Evolutionary conservation across 2,797 vertebrate species (phyloP).

Genomic region (Neoniphon sammara): DNA sequence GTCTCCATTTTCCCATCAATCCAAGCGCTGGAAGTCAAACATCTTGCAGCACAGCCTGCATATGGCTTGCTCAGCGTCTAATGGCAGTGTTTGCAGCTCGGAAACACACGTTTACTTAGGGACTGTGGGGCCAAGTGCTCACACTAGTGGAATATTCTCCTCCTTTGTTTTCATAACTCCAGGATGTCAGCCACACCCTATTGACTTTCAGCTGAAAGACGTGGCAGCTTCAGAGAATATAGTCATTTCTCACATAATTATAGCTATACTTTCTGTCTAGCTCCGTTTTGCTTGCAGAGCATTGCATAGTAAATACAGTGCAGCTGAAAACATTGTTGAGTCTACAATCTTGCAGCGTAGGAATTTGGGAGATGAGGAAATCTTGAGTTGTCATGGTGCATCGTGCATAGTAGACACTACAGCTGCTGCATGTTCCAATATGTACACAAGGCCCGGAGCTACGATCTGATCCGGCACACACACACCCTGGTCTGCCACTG

Average conservation of each 20-base stretch:
- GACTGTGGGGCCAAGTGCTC: background rate
- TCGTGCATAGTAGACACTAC: slow-evolving; percentile 42
- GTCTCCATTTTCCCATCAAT: slow-evolving; percentile 49
- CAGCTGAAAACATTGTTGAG: slow-evolving; percentile 2
- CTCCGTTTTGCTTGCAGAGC: background rate
- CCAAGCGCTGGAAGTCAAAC: slow-evolving; percentile 25
- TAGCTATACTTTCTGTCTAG: slow-evolving; percentile 5
- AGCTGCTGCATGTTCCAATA: slow-evolving; percentile 66
- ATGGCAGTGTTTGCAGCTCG: slow-evolving; percentile 17
- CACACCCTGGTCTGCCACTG: slow-evolving; percentile 18
- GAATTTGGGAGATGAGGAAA: slow-evolving; percentile 43
- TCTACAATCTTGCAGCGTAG: slow-evolving; percentile 4
- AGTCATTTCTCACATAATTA: background rate
- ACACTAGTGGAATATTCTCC: slow-evolving; percentile 10
- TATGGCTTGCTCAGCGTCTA: slow-evolving; percentile 6
- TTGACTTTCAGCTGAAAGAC: background rate
- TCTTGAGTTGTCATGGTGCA: slow-evolving; percentile 41
- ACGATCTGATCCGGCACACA: slow-evolving; percentile 21
- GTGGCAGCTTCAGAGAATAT: background rate
- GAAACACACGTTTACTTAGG: slow-evolving; percentile 1
- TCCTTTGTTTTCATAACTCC: slow-evolving; percentile 40
- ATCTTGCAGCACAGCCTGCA: slow-evolving; percentile 17
- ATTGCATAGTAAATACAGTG: background rate
- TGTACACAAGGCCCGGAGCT: slow-evolving; percentile 46
- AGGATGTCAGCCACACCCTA: slow-evolving; percentile 49